A percentile compares a stretch with the other conserved stretches of the same genome.
These are phyloP conservation scores for Poeciliopsis occidentalis DNA, from an alignment of 2,113 vertebrate genomes.

Conservation along the genomic window DNA sequence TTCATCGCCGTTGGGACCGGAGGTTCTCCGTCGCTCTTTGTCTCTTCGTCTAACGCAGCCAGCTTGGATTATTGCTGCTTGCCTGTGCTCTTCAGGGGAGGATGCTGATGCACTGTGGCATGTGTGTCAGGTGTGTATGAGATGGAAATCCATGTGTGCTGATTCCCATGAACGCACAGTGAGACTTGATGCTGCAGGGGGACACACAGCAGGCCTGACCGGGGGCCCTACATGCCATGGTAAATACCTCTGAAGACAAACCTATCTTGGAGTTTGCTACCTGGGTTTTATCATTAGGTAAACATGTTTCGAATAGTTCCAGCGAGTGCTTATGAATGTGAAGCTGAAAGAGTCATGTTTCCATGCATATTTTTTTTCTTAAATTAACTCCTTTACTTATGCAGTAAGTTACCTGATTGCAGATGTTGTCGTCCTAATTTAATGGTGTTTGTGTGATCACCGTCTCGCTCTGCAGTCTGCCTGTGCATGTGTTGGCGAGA, in stretches of 20 bases:
- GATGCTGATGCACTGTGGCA: conserved; percentile 43
- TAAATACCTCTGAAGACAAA: conserved; percentile 62
- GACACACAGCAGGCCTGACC: conserved; percentile 54
- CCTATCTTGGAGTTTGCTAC: conserved; percentile 19
- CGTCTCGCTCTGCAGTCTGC: conserved; percentile 37
- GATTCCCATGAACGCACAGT: conserved; percentile 32
- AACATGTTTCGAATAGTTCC: background rate
- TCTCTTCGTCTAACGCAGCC: conserved; percentile 23
- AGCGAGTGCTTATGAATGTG: conserved; percentile 9
- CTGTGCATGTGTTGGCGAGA: conserved; percentile 28
- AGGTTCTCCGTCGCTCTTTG: conserved; percentile 37
- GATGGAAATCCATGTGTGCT: conserved; percentile 34
- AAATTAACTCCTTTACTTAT: conserved; percentile 5
- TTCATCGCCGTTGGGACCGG: conserved; percentile 58
- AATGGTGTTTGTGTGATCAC: conserved; percentile 25
- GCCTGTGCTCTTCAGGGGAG: conserved; percentile 30
- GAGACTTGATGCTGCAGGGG: conserved; percentile 61
- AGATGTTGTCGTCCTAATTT: conserved; percentile 36
- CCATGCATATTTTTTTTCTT: background rate
- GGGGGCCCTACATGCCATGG: conserved; percentile 70
- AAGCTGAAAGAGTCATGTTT: background rate
- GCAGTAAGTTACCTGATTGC: conserved; percentile 29
- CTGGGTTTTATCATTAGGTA: conserved; percentile 13
- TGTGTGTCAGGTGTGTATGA: conserved; percentile 60
- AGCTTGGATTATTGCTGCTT: conserved; percentile 37